Evolutionary conservation across 2,113 vertebrate species (phyloP), one percentile per base, ranked within the genome.

Genomic region (Talpa occidentalis): DNA sequence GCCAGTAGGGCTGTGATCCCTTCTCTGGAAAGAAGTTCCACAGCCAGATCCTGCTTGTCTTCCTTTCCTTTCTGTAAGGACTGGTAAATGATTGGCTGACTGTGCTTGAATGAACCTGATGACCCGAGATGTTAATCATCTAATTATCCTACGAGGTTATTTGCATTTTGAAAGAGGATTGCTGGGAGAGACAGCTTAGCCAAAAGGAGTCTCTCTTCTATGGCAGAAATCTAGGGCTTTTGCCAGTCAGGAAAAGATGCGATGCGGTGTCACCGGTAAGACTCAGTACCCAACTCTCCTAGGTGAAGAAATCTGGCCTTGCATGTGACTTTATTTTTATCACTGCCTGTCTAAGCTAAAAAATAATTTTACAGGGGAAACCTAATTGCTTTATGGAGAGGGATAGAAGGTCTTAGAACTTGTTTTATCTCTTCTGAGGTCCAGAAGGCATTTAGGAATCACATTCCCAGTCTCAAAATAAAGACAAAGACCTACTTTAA

Each of bases 401-500:
- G 3, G 40, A 85, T n/a, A 11, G 79, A 87, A 80, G 37, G 28
- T 37, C 17, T 49, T 42, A 84, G 59, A 52, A 5, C 12, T 56
- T 28, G 11, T 47, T 95, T 92, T 97, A n/a, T 83, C 6, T 92
- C 37, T 64, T 44, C 52, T 92, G 59, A 62, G 44, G 56, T 88
- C 56, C 28, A 64, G 35, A 67, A 94, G 44, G 2, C 62, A 88
- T 67, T 87, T 73, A 94, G 37, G 59, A 95, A 85, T 88, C 60
- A 47, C 37, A 84, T 56, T 77, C 28, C 6, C 59, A 54, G 83
- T 69, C 60, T 62, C 73, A 83, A 86, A 92, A 84, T 85, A 82
- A 66, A 95, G 84, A 74, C 32, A 70, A 47, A 86, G 95, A 80
- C 60, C 91, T 85, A 81, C 69, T 93, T 90, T 70, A 89, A 66